These are phyloP conservation scores for Drosophila atripex DNA, from an alignment of 2,888 invertebrate genomes.

Conservation along the genomic window DNA sequence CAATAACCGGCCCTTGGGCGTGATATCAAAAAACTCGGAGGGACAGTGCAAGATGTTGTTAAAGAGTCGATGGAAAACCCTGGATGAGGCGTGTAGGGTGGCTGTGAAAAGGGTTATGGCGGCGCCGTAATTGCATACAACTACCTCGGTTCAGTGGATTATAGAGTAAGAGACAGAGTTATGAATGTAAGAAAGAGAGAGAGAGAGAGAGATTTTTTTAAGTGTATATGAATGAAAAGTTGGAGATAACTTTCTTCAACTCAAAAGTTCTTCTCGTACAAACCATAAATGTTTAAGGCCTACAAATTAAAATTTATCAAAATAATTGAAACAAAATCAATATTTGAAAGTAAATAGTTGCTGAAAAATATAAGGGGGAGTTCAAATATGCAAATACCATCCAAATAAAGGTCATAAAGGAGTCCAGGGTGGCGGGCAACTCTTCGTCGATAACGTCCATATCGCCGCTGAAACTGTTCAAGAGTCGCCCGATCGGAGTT, in stretches of 20 bases:
- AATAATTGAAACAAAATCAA: conserved; percentile 16
- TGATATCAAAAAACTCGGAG: conserved; percentile 87
- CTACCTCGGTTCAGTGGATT: conserved; percentile 50
- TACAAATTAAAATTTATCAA: conserved; percentile 44
- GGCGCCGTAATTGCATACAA: conserved; percentile 81
- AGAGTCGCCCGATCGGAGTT: conserved; percentile 88
- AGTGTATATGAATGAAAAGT: conserved; percentile 14
- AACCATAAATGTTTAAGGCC: conserved; percentile 57
- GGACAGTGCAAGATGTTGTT: conserved; percentile 85
- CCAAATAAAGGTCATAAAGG: conserved; percentile 84
- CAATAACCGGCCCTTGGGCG: conserved; percentile 87
- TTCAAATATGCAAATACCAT: conserved; percentile 78
- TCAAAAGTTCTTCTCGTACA: conserved; percentile 53
- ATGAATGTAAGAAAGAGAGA: conserved; percentile 18
- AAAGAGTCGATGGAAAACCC: conserved; percentile 83
- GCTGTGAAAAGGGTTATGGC: conserved; percentile 80
- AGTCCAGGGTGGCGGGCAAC: conserved; percentile 85
- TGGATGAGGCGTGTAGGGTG: conserved; percentile 78
- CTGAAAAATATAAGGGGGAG: conserved; percentile 10
- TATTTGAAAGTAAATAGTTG: conserved; percentile 6
- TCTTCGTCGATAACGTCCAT: conserved; percentile 87
- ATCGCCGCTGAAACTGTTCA: conserved; percentile 89
- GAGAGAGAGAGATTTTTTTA: conserved; percentile 6
- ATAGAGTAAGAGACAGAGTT: conserved; percentile 27
- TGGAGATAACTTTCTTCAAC: conserved; percentile 13